These are phyloP conservation scores for Brenthis hecate DNA, from an alignment of 2,888 invertebrate genomes.

Conservation along the genomic window DNA sequence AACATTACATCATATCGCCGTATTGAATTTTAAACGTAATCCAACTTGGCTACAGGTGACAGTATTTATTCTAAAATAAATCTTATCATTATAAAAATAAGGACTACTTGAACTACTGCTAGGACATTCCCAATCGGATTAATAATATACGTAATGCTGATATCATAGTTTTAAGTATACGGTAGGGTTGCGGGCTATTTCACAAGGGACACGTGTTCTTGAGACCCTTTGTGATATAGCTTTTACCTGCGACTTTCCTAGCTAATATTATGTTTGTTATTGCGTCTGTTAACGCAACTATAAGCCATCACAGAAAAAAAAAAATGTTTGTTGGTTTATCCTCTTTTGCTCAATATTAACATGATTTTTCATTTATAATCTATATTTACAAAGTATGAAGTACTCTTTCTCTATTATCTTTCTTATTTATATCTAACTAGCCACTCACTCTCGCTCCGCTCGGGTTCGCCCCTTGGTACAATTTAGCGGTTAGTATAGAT, in stretches of 20 bases:
- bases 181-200: conserved; percentile 1
- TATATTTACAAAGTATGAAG: too few species aligned
- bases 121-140: conserved; percentile 4
- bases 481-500: too few species aligned
- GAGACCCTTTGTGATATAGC: background rate
- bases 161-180: conserved; percentile 13
- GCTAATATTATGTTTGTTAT: too few species aligned
- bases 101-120: background rate
- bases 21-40: conserved; percentile 14
- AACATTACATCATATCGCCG: conserved; percentile 11
- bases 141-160: conserved; percentile 13
- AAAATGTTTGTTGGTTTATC: too few species aligned
- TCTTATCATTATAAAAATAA: background rate
- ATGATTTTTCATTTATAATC: too few species aligned
- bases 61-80: background rate
- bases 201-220: background rate
- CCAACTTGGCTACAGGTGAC: background rate
- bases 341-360: too few species aligned
- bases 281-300: too few species aligned
- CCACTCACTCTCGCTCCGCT: too few species aligned
- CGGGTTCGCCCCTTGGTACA: too few species aligned
- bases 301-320: too few species aligned
- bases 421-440: too few species aligned
- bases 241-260: background rate
- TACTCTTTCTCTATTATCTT: too few species aligned